phyloP scores from a whole-genome alignment of 2,888 invertebrate species.

The Eristalis arbustorum region DNA sequence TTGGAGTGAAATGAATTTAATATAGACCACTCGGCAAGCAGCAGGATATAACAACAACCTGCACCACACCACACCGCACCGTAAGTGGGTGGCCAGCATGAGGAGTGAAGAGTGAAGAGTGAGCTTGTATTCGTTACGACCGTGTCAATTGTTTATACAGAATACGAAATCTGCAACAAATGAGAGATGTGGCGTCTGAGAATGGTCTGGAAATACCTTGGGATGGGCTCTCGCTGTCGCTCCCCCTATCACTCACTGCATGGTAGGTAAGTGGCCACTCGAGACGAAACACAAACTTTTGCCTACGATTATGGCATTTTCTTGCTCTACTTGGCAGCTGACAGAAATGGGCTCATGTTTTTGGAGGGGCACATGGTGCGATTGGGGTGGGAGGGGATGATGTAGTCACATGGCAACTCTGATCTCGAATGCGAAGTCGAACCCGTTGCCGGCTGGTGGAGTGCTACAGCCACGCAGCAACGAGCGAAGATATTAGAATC shows the following conservation, averaged over 20 bases:
- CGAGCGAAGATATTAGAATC: slow-evolving; percentile 53
- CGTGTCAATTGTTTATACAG: slow-evolving; percentile 51
- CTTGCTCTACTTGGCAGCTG: slow-evolving; percentile 47
- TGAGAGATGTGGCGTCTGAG: slow-evolving; percentile 31
- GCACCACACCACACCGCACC: not conserved
- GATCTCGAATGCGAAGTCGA: not conserved
- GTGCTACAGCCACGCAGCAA: not conserved
- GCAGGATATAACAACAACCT: not conserved
- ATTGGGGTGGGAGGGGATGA: not conserved
- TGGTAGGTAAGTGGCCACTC: slow-evolving; percentile 44
- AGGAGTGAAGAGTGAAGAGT: not conserved
- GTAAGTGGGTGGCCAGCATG: not conserved
- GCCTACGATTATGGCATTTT: slow-evolving; percentile 42
- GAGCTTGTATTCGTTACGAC: not conserved
- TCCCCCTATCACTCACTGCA: no score
- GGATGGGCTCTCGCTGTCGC: not conserved
- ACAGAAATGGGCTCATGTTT: not conserved
- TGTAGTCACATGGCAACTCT: not conserved
- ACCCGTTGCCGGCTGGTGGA: slow-evolving; percentile 7
- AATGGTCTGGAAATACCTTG: slow-evolving; percentile 16
- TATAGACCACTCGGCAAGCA: slow-evolving; percentile 12
- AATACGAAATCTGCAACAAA: slow-evolving; percentile 49
- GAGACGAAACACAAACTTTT: slow-evolving; percentile 55
- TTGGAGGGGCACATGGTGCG: not conserved
- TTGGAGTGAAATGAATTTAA: slow-evolving; percentile 46